Evolutionary conservation across 1,140 invertebrate genomes (phyloP), one percentile per base, ranked within the genome.

Genomic region (Trachymyrmex cornetzi): DNA sequence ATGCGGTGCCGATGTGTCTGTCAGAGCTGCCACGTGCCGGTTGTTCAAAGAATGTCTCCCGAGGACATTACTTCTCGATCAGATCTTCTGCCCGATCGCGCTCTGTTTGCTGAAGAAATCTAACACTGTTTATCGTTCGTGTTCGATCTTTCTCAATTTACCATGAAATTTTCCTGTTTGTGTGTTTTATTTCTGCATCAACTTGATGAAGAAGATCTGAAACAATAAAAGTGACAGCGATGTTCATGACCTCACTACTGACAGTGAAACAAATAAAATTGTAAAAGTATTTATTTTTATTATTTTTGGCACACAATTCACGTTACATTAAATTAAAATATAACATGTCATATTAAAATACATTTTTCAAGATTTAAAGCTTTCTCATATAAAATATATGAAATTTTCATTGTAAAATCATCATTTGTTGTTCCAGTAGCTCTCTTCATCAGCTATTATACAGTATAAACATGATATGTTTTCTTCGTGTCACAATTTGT

Each of bases 21-120:
- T 72, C 63, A 72, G 53, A 48, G n/a, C 19, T 67, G 69, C 72
- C 86, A 90, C 88, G 88, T 89, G 86, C 71, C 81, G 59, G 61
- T 11, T 38, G 50, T 19, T 59, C 87, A 59, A 89, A 86, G 75
- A 50, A 89, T 74, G n/a, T n/a, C 53, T 63, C 24, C 19, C 63
- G 53, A 44, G 30, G 53, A 80, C 19, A 63, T 53, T 85, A 67
- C 3, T 85, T 48, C 59, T 48, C 71, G 16, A 48, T 48, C 38
- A 27, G 27, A 63, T 66, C n/a, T 80, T 27, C 74, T 48, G 3
- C 19, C 59, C 24, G n/a, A 30, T 11, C 11, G 5, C 34, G 12
- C 19, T 79, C n/a, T 75, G 66, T 88, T 86, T 61, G 61, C 77
- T 9, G 48, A 88, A 12, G 53, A 61, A 90, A 88, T 84, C 59